Evolutionary conservation across 2,888 invertebrate genomes (phyloP), one percentile per base, ranked within the genome.

Genomic region (Elgonia sp.): DNA sequence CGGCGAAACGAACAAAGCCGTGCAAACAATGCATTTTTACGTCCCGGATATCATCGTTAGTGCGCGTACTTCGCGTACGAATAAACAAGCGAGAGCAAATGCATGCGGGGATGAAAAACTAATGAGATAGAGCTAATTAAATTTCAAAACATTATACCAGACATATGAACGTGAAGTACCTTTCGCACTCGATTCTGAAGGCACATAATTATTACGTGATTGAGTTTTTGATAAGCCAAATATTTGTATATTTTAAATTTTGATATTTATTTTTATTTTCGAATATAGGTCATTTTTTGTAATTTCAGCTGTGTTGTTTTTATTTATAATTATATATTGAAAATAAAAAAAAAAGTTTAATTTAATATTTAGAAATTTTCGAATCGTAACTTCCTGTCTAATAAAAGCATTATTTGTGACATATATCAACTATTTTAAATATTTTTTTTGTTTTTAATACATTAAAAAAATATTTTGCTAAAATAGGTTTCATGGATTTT

Each of bases 71-170:
- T 72, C 39, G 70, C 50, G 20, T 57, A n/a, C 39, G 20, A 29
- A 65, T 65, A 63, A 63, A 72, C 63, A 67, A 29, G 69, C 63
- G 53, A 50, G 70, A n/a, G 40, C 29, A 42, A 18, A 80, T 14
- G 55, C 21, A 37, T 53, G 39, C 29, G 29, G n/a, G 73, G 89
- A 29, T 85, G 73, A 87, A 87, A 85, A 89, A 90, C 89, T 92
- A 92, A 92, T 90, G 89, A 90, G 88, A 87, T 89, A 85, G 84
- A 89, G 89, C 84, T 92, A 91, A 92, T 93, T 92, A 92, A 92
- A 92, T 92, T 91, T 63, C 84, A 67, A 85, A 84, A 79, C 86
- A 89, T 85, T 89, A 91, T 90, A 90, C 83, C 29, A 1, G 29
- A 70, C n/a, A 18, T 16, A 55, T 57, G 57, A 73, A 21, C 53